phyloP scores from a whole-genome alignment of 2,797 vertebrate species.

The Clamator glandarius region DNA sequence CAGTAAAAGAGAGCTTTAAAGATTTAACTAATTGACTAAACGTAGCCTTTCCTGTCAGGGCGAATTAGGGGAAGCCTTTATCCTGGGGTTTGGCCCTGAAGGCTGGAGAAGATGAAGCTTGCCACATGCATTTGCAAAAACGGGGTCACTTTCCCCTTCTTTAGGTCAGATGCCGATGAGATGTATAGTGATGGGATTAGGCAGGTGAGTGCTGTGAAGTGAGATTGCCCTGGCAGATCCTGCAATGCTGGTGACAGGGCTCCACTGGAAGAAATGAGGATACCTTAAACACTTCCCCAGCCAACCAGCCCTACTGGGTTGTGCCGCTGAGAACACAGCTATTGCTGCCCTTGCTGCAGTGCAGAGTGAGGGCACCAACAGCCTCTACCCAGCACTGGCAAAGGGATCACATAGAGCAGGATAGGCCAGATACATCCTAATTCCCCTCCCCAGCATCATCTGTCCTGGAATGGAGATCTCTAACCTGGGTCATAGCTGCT shows the following conservation, averaged over 20 bases:
- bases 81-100: not conserved
- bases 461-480: not conserved
- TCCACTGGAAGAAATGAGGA: conserved; percentile 6
- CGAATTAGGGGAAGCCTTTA: conserved; percentile 9
- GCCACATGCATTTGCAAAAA: not conserved
- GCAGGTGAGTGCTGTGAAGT: conserved; percentile 16
- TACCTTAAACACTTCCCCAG: not conserved
- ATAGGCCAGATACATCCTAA: not conserved
- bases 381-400: not conserved
- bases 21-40: conserved; percentile 44
- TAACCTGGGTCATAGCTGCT: not conserved
- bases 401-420: not conserved
- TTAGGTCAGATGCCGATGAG: not conserved
- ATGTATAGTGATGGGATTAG: conserved; percentile 34
- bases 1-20: conserved; percentile 18
- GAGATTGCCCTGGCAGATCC: conserved; percentile 34
- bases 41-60: conserved; percentile 36
- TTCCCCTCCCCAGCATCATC: not conserved
- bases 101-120: not conserved
- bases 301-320: not conserved
- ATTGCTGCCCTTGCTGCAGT: not conserved
- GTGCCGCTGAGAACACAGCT: not conserved
- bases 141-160: not conserved
- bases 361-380: not conserved
- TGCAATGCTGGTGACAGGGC: conserved; percentile 12